Percentiles rank a stretch among this genome's conserved stretches.
Evolutionary conservation across 2,888 invertebrate genomes (phyloP).

Genomic region (Drosophila longiperda): DNA sequence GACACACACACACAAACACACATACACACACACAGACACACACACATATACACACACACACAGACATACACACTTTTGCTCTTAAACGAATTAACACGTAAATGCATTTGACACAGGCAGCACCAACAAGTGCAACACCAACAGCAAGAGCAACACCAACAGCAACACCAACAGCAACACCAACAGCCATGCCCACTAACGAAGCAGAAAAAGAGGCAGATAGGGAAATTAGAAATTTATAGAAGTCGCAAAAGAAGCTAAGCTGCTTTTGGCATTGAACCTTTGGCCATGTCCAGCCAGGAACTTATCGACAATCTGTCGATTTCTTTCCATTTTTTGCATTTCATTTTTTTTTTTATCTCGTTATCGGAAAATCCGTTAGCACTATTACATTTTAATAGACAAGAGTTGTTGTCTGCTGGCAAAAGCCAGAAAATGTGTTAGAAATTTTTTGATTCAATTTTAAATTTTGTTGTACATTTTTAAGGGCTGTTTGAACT

Average conservation of each 20-base stretch:
- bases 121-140: constrained; percentile 28
- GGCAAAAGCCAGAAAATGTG: neutral
- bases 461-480: neutral
- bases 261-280: constrained; percentile 16
- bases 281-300: neutral
- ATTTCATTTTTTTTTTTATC: neutral
- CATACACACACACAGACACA: constrained; percentile 5
- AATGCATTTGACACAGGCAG: constrained; percentile 67
- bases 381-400: neutral
- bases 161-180: neutral
- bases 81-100: constrained; percentile 74
- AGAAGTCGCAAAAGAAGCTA: constrained; percentile 6
- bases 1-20: constrained; percentile 4
- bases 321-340: neutral
- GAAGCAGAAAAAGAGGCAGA: neutral
- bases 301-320: neutral
- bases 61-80: constrained; percentile 27
- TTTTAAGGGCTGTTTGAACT: neutral
- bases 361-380: neutral
- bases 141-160: constrained; percentile 6
- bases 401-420: neutral
- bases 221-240: neutral
- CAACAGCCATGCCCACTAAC: constrained; percentile 18
- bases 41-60: neutral
- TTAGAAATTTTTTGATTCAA: neutral